phyloP scores from a whole-genome alignment of 2,888 invertebrate genomes.

The Dynastes hyllus region DNA sequence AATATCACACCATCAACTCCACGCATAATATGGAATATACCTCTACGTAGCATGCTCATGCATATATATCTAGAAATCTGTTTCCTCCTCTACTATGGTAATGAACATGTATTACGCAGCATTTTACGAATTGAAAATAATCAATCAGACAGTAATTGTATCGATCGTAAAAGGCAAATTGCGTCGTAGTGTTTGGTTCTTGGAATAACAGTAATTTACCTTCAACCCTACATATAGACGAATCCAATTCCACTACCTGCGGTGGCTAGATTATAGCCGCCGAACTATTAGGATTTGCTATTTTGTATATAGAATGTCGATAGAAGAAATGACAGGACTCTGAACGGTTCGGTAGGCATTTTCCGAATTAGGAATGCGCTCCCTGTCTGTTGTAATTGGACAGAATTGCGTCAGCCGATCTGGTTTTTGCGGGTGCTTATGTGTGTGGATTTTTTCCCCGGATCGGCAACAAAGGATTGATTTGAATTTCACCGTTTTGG shows the following conservation, averaged over 20 bases:
- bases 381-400: constrained; percentile 3
- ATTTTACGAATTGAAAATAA: constrained; percentile 36
- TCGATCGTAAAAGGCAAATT: constrained; percentile 23
- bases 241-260: constrained; percentile 12
- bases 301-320: background rate
- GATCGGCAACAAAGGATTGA: constrained; percentile 3
- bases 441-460: background rate
- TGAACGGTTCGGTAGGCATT: background rate
- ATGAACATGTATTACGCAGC: constrained; percentile 20
- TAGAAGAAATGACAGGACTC: background rate
- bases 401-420: background rate
- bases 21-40: no score
- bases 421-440: background rate
- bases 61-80: no score
- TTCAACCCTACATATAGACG: background rate
- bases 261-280: no score
- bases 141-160: constrained; percentile 46
- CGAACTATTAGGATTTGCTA: background rate
- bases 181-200: constrained; percentile 18
- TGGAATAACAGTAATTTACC: constrained; percentile 30
- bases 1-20: no score
- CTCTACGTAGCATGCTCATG: no score
- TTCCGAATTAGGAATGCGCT: background rate
- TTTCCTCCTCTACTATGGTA: background rate
- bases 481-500: constrained; percentile 3